These are phyloP conservation scores for Passer domesticus DNA, from an alignment of 2,113 vertebrate genomes.

Conservation along the genomic window DNA sequence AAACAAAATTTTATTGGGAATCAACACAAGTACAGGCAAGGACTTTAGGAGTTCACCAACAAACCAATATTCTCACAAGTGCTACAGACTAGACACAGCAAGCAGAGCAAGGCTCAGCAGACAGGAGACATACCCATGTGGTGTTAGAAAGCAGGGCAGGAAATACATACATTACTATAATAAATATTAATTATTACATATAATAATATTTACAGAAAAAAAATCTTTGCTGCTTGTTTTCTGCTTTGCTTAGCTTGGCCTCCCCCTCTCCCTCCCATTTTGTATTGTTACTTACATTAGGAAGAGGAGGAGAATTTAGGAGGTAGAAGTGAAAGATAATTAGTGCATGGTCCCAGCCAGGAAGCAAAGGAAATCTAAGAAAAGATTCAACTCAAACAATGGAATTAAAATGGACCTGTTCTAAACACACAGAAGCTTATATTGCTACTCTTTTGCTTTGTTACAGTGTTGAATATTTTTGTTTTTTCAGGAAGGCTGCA, in stretches of 20 bases:
- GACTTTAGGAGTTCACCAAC: constrained; percentile 6
- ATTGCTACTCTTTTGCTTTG: background rate
- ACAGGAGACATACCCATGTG: constrained; percentile 80
- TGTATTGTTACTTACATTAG: constrained; percentile 74
- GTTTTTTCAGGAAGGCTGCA: constrained; percentile 24
- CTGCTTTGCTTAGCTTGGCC: constrained; percentile 28
- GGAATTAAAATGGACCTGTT: constrained; percentile 24
- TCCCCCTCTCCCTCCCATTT: constrained; percentile 31
- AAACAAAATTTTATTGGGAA: background rate
- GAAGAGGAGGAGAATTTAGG: constrained; percentile 71
- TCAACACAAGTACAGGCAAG: background rate
- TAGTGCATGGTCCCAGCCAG: constrained; percentile 57
- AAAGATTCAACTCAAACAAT: constrained; percentile 48
- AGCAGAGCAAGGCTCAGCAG: constrained; percentile 90
- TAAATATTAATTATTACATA: constrained; percentile 5
- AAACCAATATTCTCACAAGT: constrained; percentile 37
- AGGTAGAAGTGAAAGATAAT: constrained; percentile 65
- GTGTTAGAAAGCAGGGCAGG: constrained; percentile 70
- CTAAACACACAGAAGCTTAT: background rate
- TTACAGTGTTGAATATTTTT: background rate
- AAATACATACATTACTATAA: constrained; percentile 15
- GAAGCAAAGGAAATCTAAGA: constrained; percentile 45
- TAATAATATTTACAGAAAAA: background rate
- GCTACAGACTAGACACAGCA: constrained; percentile 25
- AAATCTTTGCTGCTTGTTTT: background rate